phyloP scores from a whole-genome alignment of 2,888 invertebrate species.

The Cryptocephalus primarius region DNA sequence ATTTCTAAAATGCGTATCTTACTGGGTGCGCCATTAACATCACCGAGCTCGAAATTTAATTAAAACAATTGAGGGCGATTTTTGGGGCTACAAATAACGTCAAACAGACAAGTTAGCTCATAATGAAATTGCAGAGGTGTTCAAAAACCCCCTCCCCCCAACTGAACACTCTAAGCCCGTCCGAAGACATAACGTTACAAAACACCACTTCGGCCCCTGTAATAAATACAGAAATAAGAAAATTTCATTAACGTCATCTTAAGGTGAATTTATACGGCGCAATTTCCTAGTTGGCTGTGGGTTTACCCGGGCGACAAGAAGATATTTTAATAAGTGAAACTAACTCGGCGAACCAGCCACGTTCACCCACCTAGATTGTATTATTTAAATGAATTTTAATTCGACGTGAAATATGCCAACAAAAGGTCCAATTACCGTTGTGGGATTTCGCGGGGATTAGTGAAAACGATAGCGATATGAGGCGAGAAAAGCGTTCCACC shows the following conservation, averaged over 20 bases:
- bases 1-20: no score
- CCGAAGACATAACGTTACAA: conserved; percentile 3
- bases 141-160: conserved; percentile 22
- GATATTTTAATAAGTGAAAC: conserved; percentile 36
- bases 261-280: conserved; percentile 44
- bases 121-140: conserved; percentile 21
- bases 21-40: no score
- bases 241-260: conserved; percentile 48
- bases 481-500: no score
- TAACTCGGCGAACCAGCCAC: conserved; percentile 13
- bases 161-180: conserved; percentile 7
- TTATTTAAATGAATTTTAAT: conserved; percentile 37
- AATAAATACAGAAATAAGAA: conserved; percentile 41
- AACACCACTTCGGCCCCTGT: conserved; percentile 28
- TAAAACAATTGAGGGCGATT: conserved; percentile 14
- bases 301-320: conserved; percentile 32
- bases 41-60: conserved; percentile 7
- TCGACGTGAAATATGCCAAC: conserved; percentile 25
- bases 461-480: conserved; percentile 14
- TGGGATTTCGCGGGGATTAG: conserved; percentile 22
- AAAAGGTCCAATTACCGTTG: conserved; percentile 31
- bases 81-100: conserved; percentile 25
- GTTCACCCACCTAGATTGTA: conserved; percentile 22
- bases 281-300: conserved; percentile 36
- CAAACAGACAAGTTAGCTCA: conserved; percentile 14